Conservation (phyloP, 2,113 vertebrate species). For the Sprattus sprattus region DNA sequence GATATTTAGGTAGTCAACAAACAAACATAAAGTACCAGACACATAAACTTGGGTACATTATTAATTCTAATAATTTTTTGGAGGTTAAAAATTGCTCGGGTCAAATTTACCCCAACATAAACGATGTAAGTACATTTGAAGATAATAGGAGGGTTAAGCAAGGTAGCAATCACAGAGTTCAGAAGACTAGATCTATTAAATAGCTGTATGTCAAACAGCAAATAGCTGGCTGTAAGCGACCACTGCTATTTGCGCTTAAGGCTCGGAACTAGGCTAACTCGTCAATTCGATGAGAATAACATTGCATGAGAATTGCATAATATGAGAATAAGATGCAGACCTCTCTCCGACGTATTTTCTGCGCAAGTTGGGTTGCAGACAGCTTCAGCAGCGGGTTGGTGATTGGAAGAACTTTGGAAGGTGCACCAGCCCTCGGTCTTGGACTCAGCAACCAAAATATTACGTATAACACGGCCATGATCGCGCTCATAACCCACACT, state of each 20-base stretch:
- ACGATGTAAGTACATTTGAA: too few relatives aligned
- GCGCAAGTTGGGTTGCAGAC: slow-evolving; percentile 69
- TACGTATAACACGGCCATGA: slow-evolving; percentile 46
- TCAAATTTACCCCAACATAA: too few relatives aligned
- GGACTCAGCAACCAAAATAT: slow-evolving; percentile 50
- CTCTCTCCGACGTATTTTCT: slow-evolving; percentile 72
- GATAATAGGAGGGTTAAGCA: too few relatives aligned
- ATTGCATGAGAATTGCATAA: too few relatives aligned
- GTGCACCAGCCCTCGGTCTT: neutral
- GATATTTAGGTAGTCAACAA: too few relatives aligned
- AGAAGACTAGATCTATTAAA: neutral
- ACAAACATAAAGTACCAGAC: too few relatives aligned
- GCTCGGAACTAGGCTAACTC: neutral
- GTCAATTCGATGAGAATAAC: neutral
- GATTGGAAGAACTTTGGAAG: slow-evolving; percentile 51
- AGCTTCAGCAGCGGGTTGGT: slow-evolving; percentile 62
- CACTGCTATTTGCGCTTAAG: too few relatives aligned
- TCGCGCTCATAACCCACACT: slow-evolving; percentile 51
- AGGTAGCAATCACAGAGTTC: neutral
- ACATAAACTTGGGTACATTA: too few relatives aligned
- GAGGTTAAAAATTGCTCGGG: too few relatives aligned
- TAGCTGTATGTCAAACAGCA: neutral
- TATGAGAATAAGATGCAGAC: slow-evolving; percentile 49
- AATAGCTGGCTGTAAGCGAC: too few relatives aligned
- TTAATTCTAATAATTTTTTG: too few relatives aligned